Conservation (phyloP, 1,140 invertebrate species). For the Leptopilina clavipes region DNA sequence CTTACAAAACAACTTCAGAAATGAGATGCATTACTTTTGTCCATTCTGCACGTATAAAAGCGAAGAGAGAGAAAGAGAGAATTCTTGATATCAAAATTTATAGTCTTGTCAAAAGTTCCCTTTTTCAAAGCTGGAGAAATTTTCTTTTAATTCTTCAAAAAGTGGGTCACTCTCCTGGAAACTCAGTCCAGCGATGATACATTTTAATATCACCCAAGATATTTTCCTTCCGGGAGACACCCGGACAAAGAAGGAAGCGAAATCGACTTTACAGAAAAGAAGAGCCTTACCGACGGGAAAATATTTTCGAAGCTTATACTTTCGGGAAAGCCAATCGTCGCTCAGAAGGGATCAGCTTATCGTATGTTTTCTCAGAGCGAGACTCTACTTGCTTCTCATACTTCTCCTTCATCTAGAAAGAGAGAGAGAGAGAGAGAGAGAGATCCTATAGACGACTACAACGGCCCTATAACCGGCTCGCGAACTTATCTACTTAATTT, state of each 20-base stretch:
- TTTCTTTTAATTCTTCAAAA: conserved; percentile 10
- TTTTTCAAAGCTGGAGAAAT: not conserved
- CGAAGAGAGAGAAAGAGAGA: not conserved
- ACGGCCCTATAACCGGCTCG: conserved; percentile 23
- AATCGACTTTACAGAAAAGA: conserved; percentile 10
- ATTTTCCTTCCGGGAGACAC: conserved; percentile 29
- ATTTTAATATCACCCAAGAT: conserved; percentile 28
- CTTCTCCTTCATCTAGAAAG: not conserved
- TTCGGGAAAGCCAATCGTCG: conserved; percentile 32
- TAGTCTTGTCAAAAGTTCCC: not conserved
- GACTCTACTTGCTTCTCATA: not conserved
- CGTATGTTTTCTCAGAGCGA: conserved; percentile 33
- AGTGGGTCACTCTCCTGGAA: not conserved
- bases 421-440: not conserved
- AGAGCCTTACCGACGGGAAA: not conserved
- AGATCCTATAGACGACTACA: conserved; percentile 27
- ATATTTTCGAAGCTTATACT: conserved; percentile 33
- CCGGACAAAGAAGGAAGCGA: conserved; percentile 9
- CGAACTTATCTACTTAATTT: conserved; percentile 34
- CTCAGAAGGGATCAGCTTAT: conserved; percentile 32
- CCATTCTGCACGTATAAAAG: not conserved
- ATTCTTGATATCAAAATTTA: conserved; percentile 35
- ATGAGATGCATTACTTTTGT: conserved; percentile 5
- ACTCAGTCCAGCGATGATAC: conserved; percentile 14
- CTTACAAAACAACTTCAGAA: not conserved